Evolutionary conservation across 2,888 invertebrate species (phyloP), one percentile per base, ranked within the genome.

Genomic region (Hemicrepidius hirtus): DNA sequence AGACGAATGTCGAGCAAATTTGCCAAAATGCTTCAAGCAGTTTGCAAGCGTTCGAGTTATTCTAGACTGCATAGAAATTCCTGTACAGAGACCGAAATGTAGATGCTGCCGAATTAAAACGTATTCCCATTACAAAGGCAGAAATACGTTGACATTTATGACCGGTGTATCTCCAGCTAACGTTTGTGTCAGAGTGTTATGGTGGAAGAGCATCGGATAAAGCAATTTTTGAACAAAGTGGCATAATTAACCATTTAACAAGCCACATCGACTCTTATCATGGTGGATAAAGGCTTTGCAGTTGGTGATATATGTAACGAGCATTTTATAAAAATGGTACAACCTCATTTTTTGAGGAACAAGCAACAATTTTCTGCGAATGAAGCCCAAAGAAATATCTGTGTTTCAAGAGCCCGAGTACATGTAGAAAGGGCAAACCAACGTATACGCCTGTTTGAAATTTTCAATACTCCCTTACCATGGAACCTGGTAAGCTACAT

Each of bases 101-200:
- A n/a, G n/a, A n/a, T n/a, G n/a, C n/a, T n/a, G n/a, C n/a, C n/a
- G n/a, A n/a, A n/a, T n/a, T 5, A 20, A 72, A 20, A 78, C 80
- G 6, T 78, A 79, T 73, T 80, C 80, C 0, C 73, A 76, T 32
- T 79, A 79, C 40, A 80, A 80, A 77, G 68, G 75, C n/a, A 49
- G n/a, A 9, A 59, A 76, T 16, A 80, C 79, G 21, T 46, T 77
- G 3, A 78, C 79, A 71, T 78, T 78, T 32, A 73, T 80, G 75
- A 76, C 75, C 6, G 80, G 77, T 21, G 77, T 79, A 1, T 73
- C 70, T 64, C 79, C 80, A 20, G 76, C 74, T 80, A 20, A 75
- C 75, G 20, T 78, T 68, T 62, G 59, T 80, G 0, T 80, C 79
- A 44, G 69, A 75, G 62, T 67, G 75, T 1, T 80, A 75, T 75